These are phyloP conservation scores for Dromiciops gliroides DNA, from an alignment of 2,113 vertebrate genomes.

Conservation along the genomic window DNA sequence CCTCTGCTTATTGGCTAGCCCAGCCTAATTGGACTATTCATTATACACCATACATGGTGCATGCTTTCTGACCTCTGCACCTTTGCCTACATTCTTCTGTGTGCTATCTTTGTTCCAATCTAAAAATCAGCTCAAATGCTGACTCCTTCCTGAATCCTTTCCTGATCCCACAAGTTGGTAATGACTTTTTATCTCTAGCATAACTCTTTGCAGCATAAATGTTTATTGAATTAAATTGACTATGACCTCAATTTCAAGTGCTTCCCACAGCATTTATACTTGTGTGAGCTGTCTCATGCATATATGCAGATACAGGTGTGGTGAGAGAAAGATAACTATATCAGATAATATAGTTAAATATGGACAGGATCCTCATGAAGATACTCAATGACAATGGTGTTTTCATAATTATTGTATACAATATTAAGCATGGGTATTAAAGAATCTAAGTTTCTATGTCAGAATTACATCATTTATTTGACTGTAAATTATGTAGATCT, in stretches of 20 bases:
- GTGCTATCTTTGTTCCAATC: too few relatives aligned
- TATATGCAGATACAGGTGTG: not conserved
- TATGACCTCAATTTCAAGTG: not conserved
- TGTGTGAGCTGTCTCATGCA: not conserved
- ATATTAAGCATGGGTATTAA: not conserved
- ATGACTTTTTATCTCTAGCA: too few relatives aligned
- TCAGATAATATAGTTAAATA: not conserved
- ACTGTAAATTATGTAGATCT: not conserved
- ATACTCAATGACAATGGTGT: not conserved
- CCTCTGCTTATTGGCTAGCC: too few relatives aligned
- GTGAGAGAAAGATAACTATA: slow-evolving; percentile 4
- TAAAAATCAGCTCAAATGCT: too few relatives aligned
- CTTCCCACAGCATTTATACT: not conserved
- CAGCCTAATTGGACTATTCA: too few relatives aligned
- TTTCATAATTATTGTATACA: not conserved
- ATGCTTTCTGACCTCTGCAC: too few relatives aligned
- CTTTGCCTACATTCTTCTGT: too few relatives aligned
- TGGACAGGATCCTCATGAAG: slow-evolving; percentile 29
- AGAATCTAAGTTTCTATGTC: slow-evolving; percentile 26
- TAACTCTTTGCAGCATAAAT: not conserved
- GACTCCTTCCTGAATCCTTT: too few relatives aligned
- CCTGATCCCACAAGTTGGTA: too few relatives aligned
- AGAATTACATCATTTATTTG: not conserved
- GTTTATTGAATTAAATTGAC: not conserved
- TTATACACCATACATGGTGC: too few relatives aligned